Percentiles rank a stretch among this genome's conserved stretches.
Evolutionary conservation across 2,888 invertebrate species (phyloP).

Genomic region (Rhagonycha lutea): DNA sequence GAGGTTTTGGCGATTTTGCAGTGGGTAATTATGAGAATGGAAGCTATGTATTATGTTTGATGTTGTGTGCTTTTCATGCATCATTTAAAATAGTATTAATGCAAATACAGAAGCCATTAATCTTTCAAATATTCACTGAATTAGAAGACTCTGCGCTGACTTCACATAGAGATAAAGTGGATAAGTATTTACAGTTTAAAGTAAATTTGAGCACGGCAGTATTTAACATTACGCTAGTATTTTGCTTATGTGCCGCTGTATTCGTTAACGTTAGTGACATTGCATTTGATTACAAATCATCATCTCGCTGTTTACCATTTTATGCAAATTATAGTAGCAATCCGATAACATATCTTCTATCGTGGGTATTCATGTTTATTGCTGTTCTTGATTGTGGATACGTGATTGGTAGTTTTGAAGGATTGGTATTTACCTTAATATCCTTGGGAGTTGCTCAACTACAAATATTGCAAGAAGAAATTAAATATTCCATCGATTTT

Average conservation of each 20-base stretch:
- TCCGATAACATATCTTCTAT: not conserved
- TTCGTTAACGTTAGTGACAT: not conserved
- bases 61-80: not conserved
- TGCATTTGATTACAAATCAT: not conserved
- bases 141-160: not conserved
- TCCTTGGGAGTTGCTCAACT: not conserved
- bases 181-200: not conserved
- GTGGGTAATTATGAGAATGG: not conserved
- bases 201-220: not conserved
- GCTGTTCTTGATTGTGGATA: not conserved
- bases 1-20: not conserved
- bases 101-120: not conserved
- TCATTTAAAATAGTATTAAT: not conserved
- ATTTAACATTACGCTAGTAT: not conserved
- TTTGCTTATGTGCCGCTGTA: not conserved
- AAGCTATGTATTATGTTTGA: not conserved
- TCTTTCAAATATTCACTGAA: not conserved
- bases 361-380: not conserved
- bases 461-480: not conserved
- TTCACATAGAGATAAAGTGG: not conserved
- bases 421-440: not conserved
- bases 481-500: not conserved
- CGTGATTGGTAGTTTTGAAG: not conserved
- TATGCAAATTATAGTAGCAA: not conserved
- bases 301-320: not conserved